Evolutionary conservation across 2,888 invertebrate species (phyloP).

Genomic region (Drosophila eohydei): DNA sequence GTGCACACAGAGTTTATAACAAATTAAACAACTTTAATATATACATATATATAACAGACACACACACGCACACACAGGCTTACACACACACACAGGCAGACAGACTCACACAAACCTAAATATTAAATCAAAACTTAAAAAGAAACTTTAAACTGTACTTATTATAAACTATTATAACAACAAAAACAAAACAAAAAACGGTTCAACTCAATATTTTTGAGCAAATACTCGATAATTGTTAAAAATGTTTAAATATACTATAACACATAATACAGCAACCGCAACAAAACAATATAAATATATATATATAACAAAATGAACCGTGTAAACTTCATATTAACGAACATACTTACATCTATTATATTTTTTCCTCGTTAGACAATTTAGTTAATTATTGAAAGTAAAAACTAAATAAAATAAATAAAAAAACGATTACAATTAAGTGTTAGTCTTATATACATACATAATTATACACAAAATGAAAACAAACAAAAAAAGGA

Average conservation of each 20-base stretch:
- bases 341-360: constrained; percentile 47
- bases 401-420: constrained; percentile 46
- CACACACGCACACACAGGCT: constrained; percentile 18
- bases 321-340: constrained; percentile 70
- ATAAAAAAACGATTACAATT: constrained; percentile 64
- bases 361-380: constrained; percentile 79
- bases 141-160: constrained; percentile 57
- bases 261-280: constrained; percentile 48
- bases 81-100: constrained; percentile 21
- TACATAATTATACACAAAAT: constrained; percentile 56
- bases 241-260: constrained; percentile 68
- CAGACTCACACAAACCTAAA: constrained; percentile 32
- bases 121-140: constrained; percentile 70
- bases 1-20: constrained; percentile 38
- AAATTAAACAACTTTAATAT: constrained; percentile 29
- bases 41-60: constrained; percentile 18
- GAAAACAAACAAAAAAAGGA: constrained; percentile 50
- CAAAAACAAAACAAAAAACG: constrained; percentile 49
- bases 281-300: constrained; percentile 30
- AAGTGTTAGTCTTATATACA: constrained; percentile 82
- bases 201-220: constrained; percentile 75
- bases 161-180: constrained; percentile 58
- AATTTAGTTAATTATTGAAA: constrained; percentile 82
- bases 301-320: constrained; percentile 30
- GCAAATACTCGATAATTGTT: constrained; percentile 81